Conservation (phyloP, 2,888 invertebrate species). For the Drosophila kokeensis region DNA sequence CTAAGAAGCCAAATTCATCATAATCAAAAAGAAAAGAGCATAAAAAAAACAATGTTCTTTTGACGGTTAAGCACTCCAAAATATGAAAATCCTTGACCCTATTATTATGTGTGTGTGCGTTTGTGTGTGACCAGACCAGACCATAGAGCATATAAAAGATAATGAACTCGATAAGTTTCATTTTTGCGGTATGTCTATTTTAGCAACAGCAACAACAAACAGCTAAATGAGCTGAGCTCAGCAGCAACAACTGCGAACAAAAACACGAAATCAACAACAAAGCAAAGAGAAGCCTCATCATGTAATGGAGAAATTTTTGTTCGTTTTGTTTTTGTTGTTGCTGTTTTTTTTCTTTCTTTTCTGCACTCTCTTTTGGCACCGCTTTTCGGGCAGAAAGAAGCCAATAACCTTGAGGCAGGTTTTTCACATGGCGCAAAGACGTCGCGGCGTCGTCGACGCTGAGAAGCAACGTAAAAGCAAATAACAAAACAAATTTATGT, state of each 20-base stretch:
- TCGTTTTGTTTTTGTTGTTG: conserved; percentile 30
- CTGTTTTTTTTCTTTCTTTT: conserved; percentile 5
- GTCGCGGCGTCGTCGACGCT: conserved; percentile 16
- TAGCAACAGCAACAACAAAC: conserved; percentile 18
- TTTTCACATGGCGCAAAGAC: conserved; percentile 64
- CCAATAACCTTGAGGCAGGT: conserved; percentile 80
- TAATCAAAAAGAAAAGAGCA: conserved; percentile 3
- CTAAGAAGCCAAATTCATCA: conserved; percentile 6
- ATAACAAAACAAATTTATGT: conserved; percentile 22
- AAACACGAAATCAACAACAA: conserved; percentile 31
- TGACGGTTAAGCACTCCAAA: conserved; percentile 31
- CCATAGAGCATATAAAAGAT: conserved; percentile 48
- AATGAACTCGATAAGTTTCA: conserved; percentile 69
- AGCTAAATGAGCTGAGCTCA: conserved; percentile 59
- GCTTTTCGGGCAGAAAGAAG: conserved; percentile 62
- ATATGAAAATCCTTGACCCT: conserved; percentile 69
- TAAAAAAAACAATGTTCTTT: conserved; percentile 28
- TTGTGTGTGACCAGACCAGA: conserved; percentile 9
- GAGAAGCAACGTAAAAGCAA: conserved; percentile 23
- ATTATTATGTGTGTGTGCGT: conserved; percentile 7
- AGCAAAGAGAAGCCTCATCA: conserved; percentile 55
- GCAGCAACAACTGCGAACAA: conserved; percentile 14
- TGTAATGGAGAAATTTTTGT: conserved; percentile 75
- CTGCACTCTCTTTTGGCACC: conserved; percentile 49
- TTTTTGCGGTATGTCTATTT: conserved; percentile 47